Evolutionary conservation across 2,888 invertebrate genomes (phyloP), one percentile per base, ranked within the genome.

Genomic region (Lasioglossum marginatum): DNA sequence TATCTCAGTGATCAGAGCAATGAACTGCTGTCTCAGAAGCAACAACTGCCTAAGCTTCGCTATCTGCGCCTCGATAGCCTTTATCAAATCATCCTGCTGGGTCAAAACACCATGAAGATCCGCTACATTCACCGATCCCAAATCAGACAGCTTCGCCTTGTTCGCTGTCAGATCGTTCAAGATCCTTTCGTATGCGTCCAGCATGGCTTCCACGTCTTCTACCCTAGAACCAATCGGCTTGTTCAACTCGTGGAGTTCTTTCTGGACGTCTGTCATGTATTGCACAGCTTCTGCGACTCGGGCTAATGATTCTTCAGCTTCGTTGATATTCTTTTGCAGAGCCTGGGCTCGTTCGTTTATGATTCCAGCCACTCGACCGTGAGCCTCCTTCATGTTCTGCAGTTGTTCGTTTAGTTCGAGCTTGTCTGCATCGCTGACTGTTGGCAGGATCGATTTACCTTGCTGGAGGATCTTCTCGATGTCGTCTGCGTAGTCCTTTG

Each of bases 181-280:
- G 76, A 98, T 97, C 89, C 97, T 96, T 95, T 98, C 98, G 92
- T 98, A 98, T 1, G 97, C 96, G 60, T 96, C 96, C 43, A 98
- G 96, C 89, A 98, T 96, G n/a, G 97, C 97, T 94, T 98, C 97
- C 0, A 99, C 98, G 94, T 99, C 99, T 93, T 98, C 98, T 2
- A 98, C 97, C 93, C 97, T 97, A 79, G 97, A 97, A 19, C 99
- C 99, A 60, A 99, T 97, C 0, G 99, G 98, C 94, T 97, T 97
- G 92, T 97, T 98, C 2, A 99, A 95, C 82, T 97, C 97, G 89
- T 98, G 97, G 27, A 99, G 95, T 93, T 98, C 97, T 82, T 97
- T 97, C 94, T 98, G 98, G n/a, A 98, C 97, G 91, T 97, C 97
- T 79, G 97, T 97, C 93, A 98, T 96, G 95, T 98, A 98, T 93